Conservation (phyloP, 2,888 invertebrate genomes). For the Drosophila rubida region DNA sequence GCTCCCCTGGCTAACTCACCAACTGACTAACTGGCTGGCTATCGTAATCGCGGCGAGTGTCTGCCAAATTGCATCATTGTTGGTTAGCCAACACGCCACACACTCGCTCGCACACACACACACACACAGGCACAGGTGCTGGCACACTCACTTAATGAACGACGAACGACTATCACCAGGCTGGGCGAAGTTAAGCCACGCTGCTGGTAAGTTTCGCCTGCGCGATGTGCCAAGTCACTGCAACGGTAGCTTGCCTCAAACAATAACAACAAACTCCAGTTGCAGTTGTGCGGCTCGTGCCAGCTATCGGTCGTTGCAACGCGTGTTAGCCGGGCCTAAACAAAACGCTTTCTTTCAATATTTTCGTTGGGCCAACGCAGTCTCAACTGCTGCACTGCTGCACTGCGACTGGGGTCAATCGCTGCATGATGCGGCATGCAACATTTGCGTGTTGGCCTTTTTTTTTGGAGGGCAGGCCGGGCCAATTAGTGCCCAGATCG, state of each 20-base stretch:
- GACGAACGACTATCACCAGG: constrained; percentile 48
- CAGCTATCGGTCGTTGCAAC: constrained; percentile 14
- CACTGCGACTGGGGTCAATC: constrained; percentile 4
- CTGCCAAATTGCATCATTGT: constrained; percentile 67
- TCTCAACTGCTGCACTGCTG: constrained; percentile 1
- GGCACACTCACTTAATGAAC: constrained; percentile 63
- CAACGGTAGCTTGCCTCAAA: constrained; percentile 48
- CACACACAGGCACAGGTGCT: constrained; percentile 16
- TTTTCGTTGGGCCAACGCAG: constrained; percentile 21
- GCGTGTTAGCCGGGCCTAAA: constrained; percentile 15
- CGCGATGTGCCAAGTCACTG: constrained; percentile 50
- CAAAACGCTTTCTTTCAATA: constrained; percentile 53
- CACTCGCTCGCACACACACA: constrained; percentile 25
- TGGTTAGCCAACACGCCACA: constrained; percentile 51
- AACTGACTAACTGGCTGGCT: constrained; percentile 37
- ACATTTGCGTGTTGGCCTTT: constrained; percentile 1
- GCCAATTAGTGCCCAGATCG: constrained; percentile 20
- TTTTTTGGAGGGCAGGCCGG: constrained; percentile 7
- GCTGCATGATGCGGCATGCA: constrained; percentile 10
- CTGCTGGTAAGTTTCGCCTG: constrained; percentile 31
- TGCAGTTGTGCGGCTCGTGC: constrained; percentile 27
- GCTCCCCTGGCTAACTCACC: constrained; percentile 29
- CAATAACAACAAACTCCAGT: constrained; percentile 10
- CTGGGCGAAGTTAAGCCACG: constrained; percentile 1
- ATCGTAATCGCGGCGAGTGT: constrained; percentile 65